phyloP scores from a whole-genome alignment of 2,888 invertebrate genomes.

The Ophion obscuratus region DNA sequence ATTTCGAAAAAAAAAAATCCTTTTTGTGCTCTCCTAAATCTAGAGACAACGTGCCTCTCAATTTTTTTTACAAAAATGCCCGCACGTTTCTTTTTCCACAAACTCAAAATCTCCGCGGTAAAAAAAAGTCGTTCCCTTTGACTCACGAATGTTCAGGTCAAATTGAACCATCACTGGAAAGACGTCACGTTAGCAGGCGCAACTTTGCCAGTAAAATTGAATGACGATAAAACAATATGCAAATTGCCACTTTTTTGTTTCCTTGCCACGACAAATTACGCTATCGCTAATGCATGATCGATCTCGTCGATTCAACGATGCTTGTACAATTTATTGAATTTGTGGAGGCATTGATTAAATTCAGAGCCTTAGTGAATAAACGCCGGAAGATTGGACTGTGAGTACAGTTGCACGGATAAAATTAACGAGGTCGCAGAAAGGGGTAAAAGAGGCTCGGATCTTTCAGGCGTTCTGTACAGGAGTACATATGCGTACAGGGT shows the following conservation, averaged over 20 bases:
- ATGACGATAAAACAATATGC: no score
- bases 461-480: slow-evolving; percentile 36
- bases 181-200: no score
- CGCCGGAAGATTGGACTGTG: neutral
- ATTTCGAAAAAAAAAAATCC: neutral
- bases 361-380: neutral
- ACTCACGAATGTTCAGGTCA: neutral
- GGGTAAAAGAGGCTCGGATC: slow-evolving; percentile 47
- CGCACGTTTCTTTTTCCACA: neutral
- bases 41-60: neutral
- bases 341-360: slow-evolving; percentile 22
- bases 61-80: no score
- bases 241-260: neutral
- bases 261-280: neutral
- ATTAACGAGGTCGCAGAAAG: slow-evolving; percentile 57
- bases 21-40: no score
- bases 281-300: neutral
- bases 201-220: no score
- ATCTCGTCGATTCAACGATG: neutral
- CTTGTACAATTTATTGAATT: neutral
- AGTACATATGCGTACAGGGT: neutral
- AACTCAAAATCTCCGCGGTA: neutral
- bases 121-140: neutral
- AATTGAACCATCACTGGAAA: no score
- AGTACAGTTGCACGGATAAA: slow-evolving; percentile 10